A percentile compares a stretch with the other conserved stretches of the same genome.
phyloP scores from a whole-genome alignment of 2,888 invertebrate species.

The Dione vanillae region DNA sequence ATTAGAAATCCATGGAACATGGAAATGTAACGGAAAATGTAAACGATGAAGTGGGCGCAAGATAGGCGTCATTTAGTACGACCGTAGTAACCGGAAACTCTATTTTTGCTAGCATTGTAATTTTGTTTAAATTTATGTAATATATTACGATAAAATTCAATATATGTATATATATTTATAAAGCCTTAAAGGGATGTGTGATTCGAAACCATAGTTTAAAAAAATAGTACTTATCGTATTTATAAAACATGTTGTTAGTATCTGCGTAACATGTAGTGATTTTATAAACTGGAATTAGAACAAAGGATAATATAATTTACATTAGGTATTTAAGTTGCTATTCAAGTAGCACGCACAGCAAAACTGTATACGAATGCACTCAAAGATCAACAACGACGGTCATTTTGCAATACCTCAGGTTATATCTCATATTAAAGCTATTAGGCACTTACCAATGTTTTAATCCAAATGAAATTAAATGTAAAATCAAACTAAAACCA shows the following conservation, averaged over 20 bases:
- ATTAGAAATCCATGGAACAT: constrained; percentile 42
- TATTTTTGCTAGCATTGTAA: no score
- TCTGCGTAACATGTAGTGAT: background rate
- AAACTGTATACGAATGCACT: background rate
- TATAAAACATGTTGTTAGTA: background rate
- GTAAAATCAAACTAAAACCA: background rate
- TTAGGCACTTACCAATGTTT: constrained; percentile 33
- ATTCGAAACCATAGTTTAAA: no score
- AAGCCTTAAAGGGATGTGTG: no score
- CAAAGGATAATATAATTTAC: background rate
- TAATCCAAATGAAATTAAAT: constrained; percentile 5
- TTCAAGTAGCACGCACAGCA: background rate
- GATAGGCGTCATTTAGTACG: constrained; percentile 54
- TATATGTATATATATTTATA: no score
- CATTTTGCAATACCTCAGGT: constrained; percentile 22
- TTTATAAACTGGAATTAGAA: background rate
- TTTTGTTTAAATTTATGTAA: no score
- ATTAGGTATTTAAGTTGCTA: background rate
- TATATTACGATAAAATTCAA: no score
- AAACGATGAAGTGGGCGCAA: constrained; percentile 58
- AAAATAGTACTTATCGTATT: background rate
- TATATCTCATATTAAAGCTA: background rate
- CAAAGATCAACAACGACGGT: constrained; percentile 1
- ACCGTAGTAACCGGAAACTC: constrained; percentile 8
- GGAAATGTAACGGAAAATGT: constrained; percentile 47